Conservation (phyloP, 2,888 invertebrate genomes). For the Graphium colonna region DNA sequence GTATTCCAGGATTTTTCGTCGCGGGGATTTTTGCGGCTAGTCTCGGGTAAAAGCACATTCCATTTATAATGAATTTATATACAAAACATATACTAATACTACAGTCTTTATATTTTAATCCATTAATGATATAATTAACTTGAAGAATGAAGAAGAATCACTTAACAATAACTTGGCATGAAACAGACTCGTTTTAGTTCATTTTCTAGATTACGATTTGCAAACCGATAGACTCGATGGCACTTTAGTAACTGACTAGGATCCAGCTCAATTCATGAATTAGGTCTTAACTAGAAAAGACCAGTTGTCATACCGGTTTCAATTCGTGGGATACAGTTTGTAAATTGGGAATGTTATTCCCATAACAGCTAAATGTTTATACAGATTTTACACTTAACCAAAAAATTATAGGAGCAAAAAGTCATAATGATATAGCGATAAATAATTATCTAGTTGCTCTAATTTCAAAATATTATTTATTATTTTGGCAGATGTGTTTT, state of each 20-base stretch:
- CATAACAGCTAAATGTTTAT: constrained; percentile 1
- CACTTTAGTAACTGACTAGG: constrained; percentile 44
- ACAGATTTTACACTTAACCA: neutral
- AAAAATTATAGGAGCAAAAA: too few relatives aligned
- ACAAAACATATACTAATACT: too few relatives aligned
- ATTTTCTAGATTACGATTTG: constrained; percentile 8
- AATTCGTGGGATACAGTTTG: constrained; percentile 43
- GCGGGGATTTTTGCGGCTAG: constrained; percentile 98
- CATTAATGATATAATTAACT: too few relatives aligned
- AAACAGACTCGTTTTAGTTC: neutral
- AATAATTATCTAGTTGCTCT: too few relatives aligned
- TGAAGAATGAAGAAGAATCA: too few relatives aligned
- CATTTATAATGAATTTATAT: too few relatives aligned
- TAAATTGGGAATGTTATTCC: constrained; percentile 40
- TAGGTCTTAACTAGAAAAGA: constrained; percentile 55
- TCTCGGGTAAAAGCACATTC: constrained; percentile 81
- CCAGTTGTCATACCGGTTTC: constrained; percentile 61
- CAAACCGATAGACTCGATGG: constrained; percentile 38
- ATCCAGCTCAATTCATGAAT: constrained; percentile 40
- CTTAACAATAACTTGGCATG: neutral
- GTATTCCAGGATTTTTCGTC: constrained; percentile 95
- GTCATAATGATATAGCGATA: too few relatives aligned
- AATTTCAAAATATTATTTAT: too few relatives aligned
- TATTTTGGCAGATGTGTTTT: too few relatives aligned
- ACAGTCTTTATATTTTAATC: too few relatives aligned